Conservation (phyloP, 2,797 vertebrate genomes). For the Apodemus agrarius region DNA sequence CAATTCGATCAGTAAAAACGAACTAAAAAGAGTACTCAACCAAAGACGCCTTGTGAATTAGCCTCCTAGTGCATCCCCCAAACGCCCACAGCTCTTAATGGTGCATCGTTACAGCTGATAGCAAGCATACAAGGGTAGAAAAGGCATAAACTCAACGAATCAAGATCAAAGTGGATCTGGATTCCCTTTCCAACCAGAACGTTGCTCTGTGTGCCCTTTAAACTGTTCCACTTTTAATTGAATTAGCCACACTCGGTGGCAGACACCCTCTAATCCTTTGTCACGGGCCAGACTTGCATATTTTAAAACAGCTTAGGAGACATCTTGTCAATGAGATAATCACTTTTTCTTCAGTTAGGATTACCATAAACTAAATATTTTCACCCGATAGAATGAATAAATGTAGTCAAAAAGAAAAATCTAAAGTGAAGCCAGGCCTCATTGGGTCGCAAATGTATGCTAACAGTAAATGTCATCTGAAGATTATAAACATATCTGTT, state of each 20-base stretch:
- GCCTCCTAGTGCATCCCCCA: background rate
- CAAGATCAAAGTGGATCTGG: background rate
- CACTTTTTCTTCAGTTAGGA: constrained; percentile 54
- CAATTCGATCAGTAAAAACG: constrained; percentile 67
- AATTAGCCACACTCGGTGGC: constrained; percentile 38
- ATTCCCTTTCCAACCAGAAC: constrained; percentile 59
- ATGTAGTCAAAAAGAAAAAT: background rate
- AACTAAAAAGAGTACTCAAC: constrained; percentile 43
- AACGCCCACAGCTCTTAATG: background rate
- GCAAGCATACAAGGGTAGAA: constrained; percentile 47
- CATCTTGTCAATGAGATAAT: constrained; percentile 32
- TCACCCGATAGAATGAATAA: background rate
- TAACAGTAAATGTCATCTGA: background rate
- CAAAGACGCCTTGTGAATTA: constrained; percentile 58
- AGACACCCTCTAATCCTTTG: constrained; percentile 47
- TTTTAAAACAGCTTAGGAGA: constrained; percentile 60
- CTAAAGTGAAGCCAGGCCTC: background rate
- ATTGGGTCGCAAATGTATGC: background rate
- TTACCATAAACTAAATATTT: constrained; percentile 51
- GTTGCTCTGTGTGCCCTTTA: constrained; percentile 47
- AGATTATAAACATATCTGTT: background rate
- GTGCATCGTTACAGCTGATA: background rate
- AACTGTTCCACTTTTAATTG: constrained; percentile 42
- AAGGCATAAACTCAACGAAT: constrained; percentile 54
- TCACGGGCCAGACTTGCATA: background rate